phyloP scores from a whole-genome alignment of 2,113 vertebrate genomes.

The Plectropomus leopardus region DNA sequence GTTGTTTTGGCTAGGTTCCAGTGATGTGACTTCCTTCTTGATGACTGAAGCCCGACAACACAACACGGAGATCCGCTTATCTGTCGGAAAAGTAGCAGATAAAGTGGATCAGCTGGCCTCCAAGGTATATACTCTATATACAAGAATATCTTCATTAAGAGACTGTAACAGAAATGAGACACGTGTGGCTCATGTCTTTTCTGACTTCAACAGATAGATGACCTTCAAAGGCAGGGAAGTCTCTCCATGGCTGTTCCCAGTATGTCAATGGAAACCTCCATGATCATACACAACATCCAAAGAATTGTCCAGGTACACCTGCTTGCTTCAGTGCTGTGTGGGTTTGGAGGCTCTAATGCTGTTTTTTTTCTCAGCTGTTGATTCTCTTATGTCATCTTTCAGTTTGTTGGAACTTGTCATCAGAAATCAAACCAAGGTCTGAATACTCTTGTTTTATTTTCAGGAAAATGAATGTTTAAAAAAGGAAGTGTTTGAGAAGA shows the following conservation, averaged over 20 bases:
- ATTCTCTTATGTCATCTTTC: neutral
- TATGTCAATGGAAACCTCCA: slow-evolving; percentile 94
- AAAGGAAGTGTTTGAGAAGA: slow-evolving; percentile 97
- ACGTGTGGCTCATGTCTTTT: neutral
- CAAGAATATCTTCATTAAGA: neutral
- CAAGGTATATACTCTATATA: slow-evolving; percentile 84
- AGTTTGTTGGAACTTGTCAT: neutral
- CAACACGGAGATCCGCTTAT: slow-evolving; percentile 94
- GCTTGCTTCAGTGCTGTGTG: fast-evolving
- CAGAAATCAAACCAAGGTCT: neutral
- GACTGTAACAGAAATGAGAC: neutral
- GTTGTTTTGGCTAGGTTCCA: slow-evolving; percentile 77
- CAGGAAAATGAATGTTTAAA: slow-evolving; percentile 98
- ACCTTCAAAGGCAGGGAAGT: slow-evolving; percentile 88
- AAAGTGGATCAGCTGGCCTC: slow-evolving; percentile 94
- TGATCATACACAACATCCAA: slow-evolving; percentile 96
- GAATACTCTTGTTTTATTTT: slow-evolving; percentile 46
- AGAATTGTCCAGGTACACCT: slow-evolving; percentile 93
- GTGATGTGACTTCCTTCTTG: slow-evolving; percentile 93
- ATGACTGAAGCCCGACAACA: slow-evolving; percentile 98
- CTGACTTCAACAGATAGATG: slow-evolving; percentile 86
- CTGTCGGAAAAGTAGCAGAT: slow-evolving; percentile 93
- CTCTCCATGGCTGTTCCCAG: slow-evolving; percentile 84
- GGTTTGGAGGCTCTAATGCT: neutral
- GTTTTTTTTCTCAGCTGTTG: neutral